Evolutionary conservation across 1,140 invertebrate species (phyloP).

Genomic region (Mizuhopecten yessoensis): DNA sequence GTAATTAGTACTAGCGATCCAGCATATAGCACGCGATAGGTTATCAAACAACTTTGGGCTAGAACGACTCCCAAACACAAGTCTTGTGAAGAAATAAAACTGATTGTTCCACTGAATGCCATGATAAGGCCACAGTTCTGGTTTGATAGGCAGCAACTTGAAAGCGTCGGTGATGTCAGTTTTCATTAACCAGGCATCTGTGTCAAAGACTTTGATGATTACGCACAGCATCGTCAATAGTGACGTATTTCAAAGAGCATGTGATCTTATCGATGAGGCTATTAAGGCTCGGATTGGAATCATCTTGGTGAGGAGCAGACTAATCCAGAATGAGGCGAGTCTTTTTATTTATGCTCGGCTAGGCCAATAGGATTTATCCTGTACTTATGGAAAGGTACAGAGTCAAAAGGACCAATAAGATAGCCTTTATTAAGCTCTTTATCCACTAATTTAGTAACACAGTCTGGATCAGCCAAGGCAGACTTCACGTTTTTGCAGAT

Average conservation of each 20-base stretch:
- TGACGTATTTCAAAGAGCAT: slow-evolving; percentile 44
- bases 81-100: neutral
- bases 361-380: slow-evolving; percentile 51
- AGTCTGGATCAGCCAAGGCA: neutral
- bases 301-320: slow-evolving; percentile 58
- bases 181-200: slow-evolving; percentile 12
- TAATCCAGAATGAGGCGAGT: slow-evolving; percentile 61
- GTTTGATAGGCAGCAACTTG: too few species aligned
- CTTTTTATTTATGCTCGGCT: slow-evolving; percentile 49
- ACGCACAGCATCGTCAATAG: slow-evolving; percentile 44
- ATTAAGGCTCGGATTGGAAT: slow-evolving; percentile 48
- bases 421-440: slow-evolving; percentile 6
- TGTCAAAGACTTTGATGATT: slow-evolving; percentile 3
- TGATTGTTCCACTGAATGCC: slow-evolving; percentile 6
- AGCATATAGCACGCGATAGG: slow-evolving; percentile 38
- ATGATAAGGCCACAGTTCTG: slow-evolving; percentile 44
- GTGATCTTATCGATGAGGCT: slow-evolving; percentile 48
- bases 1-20: slow-evolving; percentile 41
- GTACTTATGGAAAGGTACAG: neutral
- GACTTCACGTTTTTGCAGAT: slow-evolving; percentile 42
- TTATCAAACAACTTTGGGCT: slow-evolving; percentile 41
- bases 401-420: slow-evolving; percentile 46
- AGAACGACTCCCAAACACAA: too few species aligned
- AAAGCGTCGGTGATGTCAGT: slow-evolving; percentile 47
- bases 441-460: neutral